Percentiles rank a stretch among this genome's conserved stretches.
phyloP scores from a whole-genome alignment of 2,888 invertebrate genomes.

The Lymantria monacha region DNA sequence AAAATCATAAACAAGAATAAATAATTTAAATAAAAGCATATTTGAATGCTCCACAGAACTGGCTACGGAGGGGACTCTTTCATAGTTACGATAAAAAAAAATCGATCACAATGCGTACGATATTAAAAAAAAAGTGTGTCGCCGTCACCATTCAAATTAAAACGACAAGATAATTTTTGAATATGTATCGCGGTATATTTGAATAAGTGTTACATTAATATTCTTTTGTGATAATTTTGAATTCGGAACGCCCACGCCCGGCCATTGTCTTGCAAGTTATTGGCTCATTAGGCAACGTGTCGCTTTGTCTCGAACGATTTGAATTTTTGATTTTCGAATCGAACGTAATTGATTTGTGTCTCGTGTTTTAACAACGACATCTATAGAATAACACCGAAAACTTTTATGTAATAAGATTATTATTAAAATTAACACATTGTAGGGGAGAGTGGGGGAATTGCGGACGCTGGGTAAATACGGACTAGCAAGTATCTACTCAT shows the following conservation, averaged over 20 bases:
- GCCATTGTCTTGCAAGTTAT: conserved; percentile 79
- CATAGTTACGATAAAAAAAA: conserved; percentile 50
- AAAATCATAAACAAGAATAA: conserved; percentile 71
- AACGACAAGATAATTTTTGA: conserved; percentile 72
- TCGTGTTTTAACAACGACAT: conserved; percentile 16
- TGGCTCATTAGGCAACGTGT: conserved; percentile 78
- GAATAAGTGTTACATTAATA: conserved; percentile 81
- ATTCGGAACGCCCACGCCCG: conserved; percentile 74
- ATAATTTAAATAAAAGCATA: conserved; percentile 65
- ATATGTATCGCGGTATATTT: conserved; percentile 76
- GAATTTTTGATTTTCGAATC: conserved; percentile 78
- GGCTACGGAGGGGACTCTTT: conserved; percentile 52
- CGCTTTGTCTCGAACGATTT: conserved; percentile 70
- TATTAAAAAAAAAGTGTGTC: conserved; percentile 60
- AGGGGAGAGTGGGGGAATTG: no score
- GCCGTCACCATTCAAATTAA: conserved; percentile 70
- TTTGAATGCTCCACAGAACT: conserved; percentile 65
- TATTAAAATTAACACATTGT: background rate
- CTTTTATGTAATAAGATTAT: background rate
- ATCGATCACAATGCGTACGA: conserved; percentile 55
- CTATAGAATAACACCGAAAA: conserved; percentile 7
- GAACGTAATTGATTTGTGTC: conserved; percentile 68
- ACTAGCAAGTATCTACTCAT: no score
- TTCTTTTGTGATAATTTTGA: conserved; percentile 80
- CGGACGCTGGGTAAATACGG: no score